Conservation (phyloP, 2,113 vertebrate species). For the Gorilla gorilla region DNA sequence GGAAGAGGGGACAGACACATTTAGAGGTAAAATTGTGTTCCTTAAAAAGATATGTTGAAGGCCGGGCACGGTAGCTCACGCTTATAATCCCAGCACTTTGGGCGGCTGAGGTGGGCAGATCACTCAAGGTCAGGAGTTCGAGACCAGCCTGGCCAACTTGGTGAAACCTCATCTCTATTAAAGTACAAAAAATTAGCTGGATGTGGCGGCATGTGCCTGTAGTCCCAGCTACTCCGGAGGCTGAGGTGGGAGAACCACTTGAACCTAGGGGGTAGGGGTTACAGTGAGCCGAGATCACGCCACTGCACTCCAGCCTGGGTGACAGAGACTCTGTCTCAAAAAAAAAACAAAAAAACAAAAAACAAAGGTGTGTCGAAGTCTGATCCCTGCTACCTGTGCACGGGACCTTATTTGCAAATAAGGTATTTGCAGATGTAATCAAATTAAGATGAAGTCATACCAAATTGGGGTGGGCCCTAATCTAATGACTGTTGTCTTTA, state of each 20-base stretch:
- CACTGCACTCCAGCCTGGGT: background rate
- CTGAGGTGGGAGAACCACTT: background rate
- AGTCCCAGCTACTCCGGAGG: background rate
- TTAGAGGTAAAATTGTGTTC: background rate
- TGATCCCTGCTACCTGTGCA: background rate
- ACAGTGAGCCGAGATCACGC: background rate
- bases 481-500: background rate
- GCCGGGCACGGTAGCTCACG: rapidly evolving
- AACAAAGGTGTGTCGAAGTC: background rate
- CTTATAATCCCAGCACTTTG: background rate
- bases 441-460: background rate
- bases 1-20: background rate
- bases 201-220: background rate
- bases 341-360: background rate
- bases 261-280: background rate
- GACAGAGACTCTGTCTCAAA: background rate
- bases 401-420: background rate
- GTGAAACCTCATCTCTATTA: background rate
- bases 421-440: background rate
- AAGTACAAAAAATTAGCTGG: background rate
- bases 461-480: background rate
- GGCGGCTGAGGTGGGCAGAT: background rate
- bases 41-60: background rate
- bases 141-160: background rate
- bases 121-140: background rate